Percentiles rank a stretch among this genome's conserved stretches.
Evolutionary conservation across 2,797 vertebrate genomes (phyloP).

Genomic region (Paedocypris micromegethes): DNA sequence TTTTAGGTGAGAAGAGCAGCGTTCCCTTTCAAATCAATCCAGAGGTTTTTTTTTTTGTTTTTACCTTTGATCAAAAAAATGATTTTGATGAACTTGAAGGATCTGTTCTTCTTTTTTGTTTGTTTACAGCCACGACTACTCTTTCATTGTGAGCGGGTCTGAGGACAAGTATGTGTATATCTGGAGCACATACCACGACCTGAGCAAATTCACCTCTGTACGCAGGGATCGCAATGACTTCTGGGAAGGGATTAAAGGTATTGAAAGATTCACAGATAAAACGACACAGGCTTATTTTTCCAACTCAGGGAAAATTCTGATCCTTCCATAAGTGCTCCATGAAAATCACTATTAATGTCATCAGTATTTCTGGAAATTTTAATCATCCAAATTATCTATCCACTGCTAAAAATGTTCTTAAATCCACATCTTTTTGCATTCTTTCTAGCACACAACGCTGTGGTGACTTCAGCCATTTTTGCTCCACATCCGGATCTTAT

Average conservation of each 20-base stretch:
- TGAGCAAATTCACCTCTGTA: conserved; percentile 97
- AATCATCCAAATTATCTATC: too few species aligned
- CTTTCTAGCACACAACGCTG: conserved; percentile 89
- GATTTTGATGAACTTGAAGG: not conserved
- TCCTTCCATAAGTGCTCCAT: too few species aligned
- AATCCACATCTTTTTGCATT: conserved; percentile 5
- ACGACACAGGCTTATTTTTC: too few species aligned
- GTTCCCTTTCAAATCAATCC: not conserved
- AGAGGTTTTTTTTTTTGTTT: not conserved
- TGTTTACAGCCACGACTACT: conserved; percentile 86
- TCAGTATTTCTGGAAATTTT: too few species aligned
- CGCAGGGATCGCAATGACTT: conserved; percentile 97
- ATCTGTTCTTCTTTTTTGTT: conserved; percentile 7
- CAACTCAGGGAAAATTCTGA: too few species aligned
- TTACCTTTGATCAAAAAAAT: not conserved
- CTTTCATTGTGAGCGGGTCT: conserved; percentile 96
- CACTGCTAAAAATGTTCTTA: too few species aligned
- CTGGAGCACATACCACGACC: conserved; percentile 98
- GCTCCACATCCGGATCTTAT: conserved; percentile 92
- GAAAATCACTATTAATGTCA: too few species aligned
- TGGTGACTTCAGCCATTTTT: conserved; percentile 96
- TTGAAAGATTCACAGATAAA: too few species aligned
- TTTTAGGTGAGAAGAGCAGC: conserved; percentile 79
- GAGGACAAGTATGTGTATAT: conserved; percentile 98
- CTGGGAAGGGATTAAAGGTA: conserved; percentile 99